phyloP scores from a whole-genome alignment of 2,797 vertebrate genomes.

The Pipistrellus pygmaeus region DNA sequence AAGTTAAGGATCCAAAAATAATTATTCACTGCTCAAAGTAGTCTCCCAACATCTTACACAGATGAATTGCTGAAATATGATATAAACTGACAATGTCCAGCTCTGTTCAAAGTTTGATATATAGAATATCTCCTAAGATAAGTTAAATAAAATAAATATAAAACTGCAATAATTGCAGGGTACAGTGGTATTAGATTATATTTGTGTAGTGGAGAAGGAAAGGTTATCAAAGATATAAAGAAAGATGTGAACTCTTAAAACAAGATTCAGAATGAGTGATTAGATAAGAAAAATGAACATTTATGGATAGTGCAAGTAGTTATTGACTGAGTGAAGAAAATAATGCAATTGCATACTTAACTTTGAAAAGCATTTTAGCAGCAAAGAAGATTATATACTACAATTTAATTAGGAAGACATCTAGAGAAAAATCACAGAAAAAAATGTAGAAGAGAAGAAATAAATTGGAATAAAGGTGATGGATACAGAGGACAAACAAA shows the following conservation, averaged over 20 bases:
- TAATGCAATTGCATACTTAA: not conserved
- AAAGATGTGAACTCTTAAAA: not conserved
- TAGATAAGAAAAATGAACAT: not conserved
- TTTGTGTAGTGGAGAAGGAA: not conserved
- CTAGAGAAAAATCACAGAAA: not conserved
- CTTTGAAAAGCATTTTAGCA: not conserved
- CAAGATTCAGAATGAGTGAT: not conserved
- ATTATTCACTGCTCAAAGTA: not conserved
- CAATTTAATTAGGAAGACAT: not conserved
- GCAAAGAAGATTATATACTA: not conserved
- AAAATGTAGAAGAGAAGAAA: too few relatives aligned
- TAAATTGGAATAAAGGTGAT: not conserved
- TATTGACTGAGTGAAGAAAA: not conserved
- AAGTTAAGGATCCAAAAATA: not conserved
- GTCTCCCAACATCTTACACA: not conserved
- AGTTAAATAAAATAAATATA: constrained; percentile 31
- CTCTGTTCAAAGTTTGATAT: not conserved
- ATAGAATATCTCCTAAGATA: not conserved
- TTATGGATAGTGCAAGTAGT: not conserved
- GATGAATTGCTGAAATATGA: not conserved
- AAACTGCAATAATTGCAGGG: not conserved
- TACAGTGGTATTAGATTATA: not conserved
- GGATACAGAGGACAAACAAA: not conserved
- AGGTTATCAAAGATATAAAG: not conserved
- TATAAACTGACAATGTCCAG: not conserved